These are phyloP conservation scores for Leucania comma DNA, from an alignment of 2,888 invertebrate species.

Conservation along the genomic window DNA sequence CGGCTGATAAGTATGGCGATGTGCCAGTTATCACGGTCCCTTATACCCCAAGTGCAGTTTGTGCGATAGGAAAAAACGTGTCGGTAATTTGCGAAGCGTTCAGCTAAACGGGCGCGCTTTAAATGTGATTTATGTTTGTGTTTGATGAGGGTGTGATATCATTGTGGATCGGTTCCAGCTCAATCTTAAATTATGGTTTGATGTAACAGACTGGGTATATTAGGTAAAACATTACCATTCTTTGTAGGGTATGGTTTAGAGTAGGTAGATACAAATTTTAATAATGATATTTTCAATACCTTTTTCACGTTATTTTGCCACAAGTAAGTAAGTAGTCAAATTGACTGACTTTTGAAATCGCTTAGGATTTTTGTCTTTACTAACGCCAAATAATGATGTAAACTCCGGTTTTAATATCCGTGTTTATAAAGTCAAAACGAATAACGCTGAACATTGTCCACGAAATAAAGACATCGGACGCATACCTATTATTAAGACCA, in stretches of 20 bases:
- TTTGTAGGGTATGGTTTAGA: background rate
- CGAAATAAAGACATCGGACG: no score
- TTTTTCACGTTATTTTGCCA: background rate
- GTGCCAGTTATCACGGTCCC: constrained; percentile 55
- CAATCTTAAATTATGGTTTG: constrained; percentile 33
- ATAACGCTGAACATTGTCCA: no score
- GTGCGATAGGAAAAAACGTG: constrained; percentile 52
- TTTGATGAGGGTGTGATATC: constrained; percentile 38
- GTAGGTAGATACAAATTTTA: no score
- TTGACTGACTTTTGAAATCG: no score
- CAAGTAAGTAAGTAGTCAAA: no score
- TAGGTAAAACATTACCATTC: background rate
- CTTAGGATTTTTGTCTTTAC: no score
- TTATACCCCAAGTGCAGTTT: constrained; percentile 51
- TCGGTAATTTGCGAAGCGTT: constrained; percentile 54
- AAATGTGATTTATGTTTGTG: constrained; percentile 48
- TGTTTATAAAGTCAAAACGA: no score
- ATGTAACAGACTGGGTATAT: background rate
- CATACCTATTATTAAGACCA: no score
- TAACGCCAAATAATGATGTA: background rate
- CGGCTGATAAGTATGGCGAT: constrained; percentile 58
- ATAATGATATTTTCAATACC: background rate
- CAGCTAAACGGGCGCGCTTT: constrained; percentile 40
- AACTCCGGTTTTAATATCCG: background rate
- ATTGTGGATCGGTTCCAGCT: constrained; percentile 33